These are phyloP conservation scores for Centropus bengalensis DNA, from an alignment of 2,113 vertebrate species.

Conservation along the genomic window DNA sequence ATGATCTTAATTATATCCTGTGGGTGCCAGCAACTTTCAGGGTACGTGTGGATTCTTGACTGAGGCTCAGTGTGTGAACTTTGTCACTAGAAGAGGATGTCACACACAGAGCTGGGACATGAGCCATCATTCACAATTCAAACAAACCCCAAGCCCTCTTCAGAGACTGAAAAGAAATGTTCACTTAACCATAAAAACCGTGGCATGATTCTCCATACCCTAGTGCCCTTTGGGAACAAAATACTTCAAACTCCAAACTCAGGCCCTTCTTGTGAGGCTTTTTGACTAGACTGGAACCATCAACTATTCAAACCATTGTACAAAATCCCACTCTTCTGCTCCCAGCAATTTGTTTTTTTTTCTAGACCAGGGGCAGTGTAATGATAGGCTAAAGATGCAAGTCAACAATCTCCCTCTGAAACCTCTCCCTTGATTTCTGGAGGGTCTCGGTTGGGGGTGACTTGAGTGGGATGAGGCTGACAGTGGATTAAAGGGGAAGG, in stretches of 20 bases:
- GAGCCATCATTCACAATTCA: constrained; percentile 71
- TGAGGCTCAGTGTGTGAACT: constrained; percentile 54
- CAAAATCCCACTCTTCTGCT: neutral
- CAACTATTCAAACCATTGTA: constrained; percentile 16
- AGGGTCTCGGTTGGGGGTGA: neutral
- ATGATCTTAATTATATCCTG: constrained; percentile 14
- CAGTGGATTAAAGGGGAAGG: neutral
- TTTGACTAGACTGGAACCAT: constrained; percentile 15
- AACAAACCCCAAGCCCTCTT: constrained; percentile 43
- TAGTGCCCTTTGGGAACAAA: constrained; percentile 28
- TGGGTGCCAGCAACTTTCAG: constrained; percentile 50
- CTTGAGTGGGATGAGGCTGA: neutral
- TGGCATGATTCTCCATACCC: constrained; percentile 31
- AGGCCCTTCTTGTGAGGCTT: constrained; percentile 29
- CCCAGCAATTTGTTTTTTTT: neutral
- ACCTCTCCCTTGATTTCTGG: neutral
- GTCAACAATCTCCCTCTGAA: neutral
- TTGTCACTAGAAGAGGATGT: constrained; percentile 53
- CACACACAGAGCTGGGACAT: constrained; percentile 63
- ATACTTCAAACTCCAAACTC: constrained; percentile 21
- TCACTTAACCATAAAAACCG: constrained; percentile 55
- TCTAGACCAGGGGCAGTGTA: neutral
- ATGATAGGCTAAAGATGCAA: neutral
- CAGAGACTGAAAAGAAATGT: constrained; percentile 55
- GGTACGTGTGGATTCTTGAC: constrained; percentile 49